A percentile compares a stretch with the other conserved stretches of the same genome.
phyloP scores from a whole-genome alignment of 2,113 vertebrate species.

The Nerophis lumbriciformis region DNA sequence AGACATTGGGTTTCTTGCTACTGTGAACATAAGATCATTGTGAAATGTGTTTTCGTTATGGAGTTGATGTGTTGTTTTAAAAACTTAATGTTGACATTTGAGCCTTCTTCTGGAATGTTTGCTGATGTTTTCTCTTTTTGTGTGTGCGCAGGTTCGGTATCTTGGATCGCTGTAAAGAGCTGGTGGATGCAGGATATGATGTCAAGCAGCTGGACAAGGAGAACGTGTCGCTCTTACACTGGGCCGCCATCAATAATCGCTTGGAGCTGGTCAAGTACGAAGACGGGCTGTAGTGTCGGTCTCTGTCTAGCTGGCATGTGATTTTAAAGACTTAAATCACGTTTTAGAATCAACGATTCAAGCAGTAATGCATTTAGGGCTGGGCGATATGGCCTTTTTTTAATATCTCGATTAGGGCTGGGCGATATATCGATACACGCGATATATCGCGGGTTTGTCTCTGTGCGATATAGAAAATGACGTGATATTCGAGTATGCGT shows the following conservation, averaged over 20 bases:
- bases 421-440: no score
- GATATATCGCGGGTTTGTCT: no score
- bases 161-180: conserved; percentile 87
- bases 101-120: not conserved
- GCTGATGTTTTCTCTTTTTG: not conserved
- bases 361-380: no score
- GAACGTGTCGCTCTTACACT: conserved; percentile 93
- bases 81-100: not conserved
- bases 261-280: conserved; percentile 88
- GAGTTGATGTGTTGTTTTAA: not conserved
- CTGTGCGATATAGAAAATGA: no score
- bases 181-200: conserved; percentile 92
- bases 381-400: no score
- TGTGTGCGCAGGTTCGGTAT: conserved; percentile 80
- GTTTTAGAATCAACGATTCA: not conserved
- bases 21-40: no score
- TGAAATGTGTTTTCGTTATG: no score
- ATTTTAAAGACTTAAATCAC: not conserved
- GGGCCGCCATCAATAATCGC: conserved; percentile 97
- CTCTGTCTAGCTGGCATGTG: not conserved
- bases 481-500: no score
- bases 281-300: not conserved
- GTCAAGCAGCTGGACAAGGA: conserved; percentile 90
- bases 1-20: no score
- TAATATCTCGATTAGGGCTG: no score